Evolutionary conservation across 2,113 vertebrate species (phyloP).

Genomic region (Xenus cinereus): DNA sequence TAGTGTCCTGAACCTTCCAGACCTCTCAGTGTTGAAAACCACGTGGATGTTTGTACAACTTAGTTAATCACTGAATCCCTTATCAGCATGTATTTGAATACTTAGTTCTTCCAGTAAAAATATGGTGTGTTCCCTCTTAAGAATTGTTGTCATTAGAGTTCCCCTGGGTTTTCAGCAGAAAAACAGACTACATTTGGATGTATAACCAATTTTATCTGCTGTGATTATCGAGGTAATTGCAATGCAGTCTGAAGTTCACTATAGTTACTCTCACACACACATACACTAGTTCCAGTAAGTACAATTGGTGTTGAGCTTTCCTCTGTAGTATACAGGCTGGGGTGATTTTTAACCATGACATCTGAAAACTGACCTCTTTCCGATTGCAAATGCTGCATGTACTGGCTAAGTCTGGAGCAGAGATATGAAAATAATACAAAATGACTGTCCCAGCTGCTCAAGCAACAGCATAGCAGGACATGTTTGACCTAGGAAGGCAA

Average conservation of each 20-base stretch:
- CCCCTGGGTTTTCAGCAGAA: background rate
- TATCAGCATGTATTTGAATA: background rate
- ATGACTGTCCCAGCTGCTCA: slow-evolving; percentile 27
- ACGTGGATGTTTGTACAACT: background rate
- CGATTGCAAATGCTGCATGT: background rate
- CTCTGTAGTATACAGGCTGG: background rate
- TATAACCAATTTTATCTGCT: background rate
- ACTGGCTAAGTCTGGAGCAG: background rate
- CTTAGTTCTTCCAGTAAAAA: background rate
- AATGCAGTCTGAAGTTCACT: background rate
- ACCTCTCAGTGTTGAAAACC: background rate
- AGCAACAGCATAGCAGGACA: background rate
- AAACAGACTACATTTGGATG: background rate
- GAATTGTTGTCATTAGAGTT: background rate
- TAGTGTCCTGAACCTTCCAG: background rate
- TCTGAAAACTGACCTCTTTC: background rate
- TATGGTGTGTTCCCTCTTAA: background rate
- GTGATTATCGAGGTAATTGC: background rate
- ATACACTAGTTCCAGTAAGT: background rate
- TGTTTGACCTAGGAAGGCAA: background rate
- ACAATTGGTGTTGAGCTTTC: background rate
- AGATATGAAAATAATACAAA: background rate
- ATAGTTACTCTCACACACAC: background rate
- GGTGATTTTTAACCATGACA: background rate
- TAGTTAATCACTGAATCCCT: background rate